Conservation (phyloP, 2,113 vertebrate species). For the Climacteris rufus region DNA sequence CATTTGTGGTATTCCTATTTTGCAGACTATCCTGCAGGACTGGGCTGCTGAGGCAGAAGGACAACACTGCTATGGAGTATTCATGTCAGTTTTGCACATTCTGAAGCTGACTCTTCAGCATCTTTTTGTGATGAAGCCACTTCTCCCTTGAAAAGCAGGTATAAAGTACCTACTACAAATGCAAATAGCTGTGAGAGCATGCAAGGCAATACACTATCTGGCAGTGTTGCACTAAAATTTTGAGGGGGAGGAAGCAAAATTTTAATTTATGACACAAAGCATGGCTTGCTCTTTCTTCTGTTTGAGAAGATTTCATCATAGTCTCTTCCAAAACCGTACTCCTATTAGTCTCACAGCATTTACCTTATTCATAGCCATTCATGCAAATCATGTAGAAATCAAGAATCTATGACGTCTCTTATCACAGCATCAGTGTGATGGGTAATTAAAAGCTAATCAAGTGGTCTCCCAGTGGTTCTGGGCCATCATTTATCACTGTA, state of each 20-base stretch:
- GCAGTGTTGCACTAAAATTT: neutral
- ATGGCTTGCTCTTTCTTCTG: neutral
- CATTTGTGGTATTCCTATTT: neutral
- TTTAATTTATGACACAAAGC: neutral
- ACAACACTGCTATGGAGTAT: neutral
- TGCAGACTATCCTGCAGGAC: neutral
- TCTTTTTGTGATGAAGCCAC: neutral
- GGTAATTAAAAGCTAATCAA: conserved; percentile 23
- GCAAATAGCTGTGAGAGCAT: neutral
- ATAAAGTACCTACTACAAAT: neutral
- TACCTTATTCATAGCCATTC: neutral
- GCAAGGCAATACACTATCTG: neutral
- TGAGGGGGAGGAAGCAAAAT: neutral
- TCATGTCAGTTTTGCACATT: neutral
- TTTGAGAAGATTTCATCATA: neutral
- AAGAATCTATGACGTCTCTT: neutral
- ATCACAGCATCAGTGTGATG: neutral
- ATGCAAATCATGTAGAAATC: neutral
- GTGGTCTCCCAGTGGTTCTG: neutral
- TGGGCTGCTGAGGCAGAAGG: neutral
- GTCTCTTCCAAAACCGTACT: neutral
- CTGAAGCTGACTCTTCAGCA: neutral
- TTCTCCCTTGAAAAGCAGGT: neutral
- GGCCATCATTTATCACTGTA: neutral
- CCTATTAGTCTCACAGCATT: neutral